These are phyloP conservation scores for Microplitis mediator DNA, from an alignment of 1,140 invertebrate species.

Conservation along the genomic window DNA sequence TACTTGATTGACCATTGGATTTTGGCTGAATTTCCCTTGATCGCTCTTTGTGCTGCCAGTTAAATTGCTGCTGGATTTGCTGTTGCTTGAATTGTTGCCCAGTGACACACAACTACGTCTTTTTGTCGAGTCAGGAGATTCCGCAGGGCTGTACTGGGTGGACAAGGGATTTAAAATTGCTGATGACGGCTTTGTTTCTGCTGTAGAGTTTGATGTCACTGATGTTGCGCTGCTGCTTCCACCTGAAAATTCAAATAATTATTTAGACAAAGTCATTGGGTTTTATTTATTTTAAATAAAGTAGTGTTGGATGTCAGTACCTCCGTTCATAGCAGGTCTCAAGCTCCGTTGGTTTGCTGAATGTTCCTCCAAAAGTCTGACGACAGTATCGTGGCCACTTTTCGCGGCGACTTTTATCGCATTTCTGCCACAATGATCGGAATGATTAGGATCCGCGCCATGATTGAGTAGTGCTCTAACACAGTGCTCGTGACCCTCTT, in stretches of 20 bases:
- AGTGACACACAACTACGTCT: conserved; percentile 74
- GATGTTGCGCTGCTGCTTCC: conserved; percentile 68
- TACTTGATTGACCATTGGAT: conserved; percentile 56
- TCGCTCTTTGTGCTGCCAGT: conserved; percentile 71
- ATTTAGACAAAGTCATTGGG: conserved; percentile 10
- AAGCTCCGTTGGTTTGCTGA: conserved; percentile 57
- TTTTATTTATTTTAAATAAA: not conserved
- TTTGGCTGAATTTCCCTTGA: conserved; percentile 64
- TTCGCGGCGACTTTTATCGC: conserved; percentile 79
- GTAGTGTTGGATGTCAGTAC: conserved; percentile 16
- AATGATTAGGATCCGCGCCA: conserved; percentile 90
- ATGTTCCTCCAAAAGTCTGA: conserved; percentile 70
- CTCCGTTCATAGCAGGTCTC: conserved; percentile 49
- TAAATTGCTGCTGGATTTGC: conserved; percentile 75
- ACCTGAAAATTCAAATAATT: conserved; percentile 41
- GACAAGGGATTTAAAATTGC: conserved; percentile 66
- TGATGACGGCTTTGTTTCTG: conserved; percentile 73
- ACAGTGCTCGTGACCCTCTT: conserved; percentile 91
- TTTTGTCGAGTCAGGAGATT: conserved; percentile 72
- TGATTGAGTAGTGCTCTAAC: conserved; percentile 84
- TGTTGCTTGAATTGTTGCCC: conserved; percentile 74
- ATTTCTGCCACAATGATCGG: conserved; percentile 87
- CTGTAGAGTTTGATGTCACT: conserved; percentile 69
- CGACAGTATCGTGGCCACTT: conserved; percentile 76
- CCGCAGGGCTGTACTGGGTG: conserved; percentile 61